Evolutionary conservation across 2,113 vertebrate genomes (phyloP).

Genomic region (Lophochroa leadbeateri): DNA sequence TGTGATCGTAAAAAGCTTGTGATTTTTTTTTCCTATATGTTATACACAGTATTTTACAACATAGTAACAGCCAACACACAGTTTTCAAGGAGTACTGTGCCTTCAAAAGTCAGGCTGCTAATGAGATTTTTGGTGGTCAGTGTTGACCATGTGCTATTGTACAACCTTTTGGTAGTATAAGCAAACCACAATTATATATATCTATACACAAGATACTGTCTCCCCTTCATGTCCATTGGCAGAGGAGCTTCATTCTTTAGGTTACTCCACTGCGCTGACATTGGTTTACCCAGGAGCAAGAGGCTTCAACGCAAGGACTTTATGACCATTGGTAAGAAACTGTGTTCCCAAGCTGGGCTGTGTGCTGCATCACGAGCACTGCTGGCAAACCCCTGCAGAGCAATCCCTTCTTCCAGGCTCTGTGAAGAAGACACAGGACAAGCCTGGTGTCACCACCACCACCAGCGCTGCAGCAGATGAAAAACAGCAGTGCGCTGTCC

Average conservation of each 20-base stretch:
- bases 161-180: neutral
- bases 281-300: neutral
- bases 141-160: neutral
- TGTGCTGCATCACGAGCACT: fast-evolving
- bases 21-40: neutral
- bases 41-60: neutral
- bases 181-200: neutral
- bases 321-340: neutral
- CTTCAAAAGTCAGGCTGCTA: neutral
- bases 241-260: neutral
- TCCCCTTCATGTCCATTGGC: neutral
- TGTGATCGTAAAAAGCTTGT: neutral
- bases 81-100: neutral
- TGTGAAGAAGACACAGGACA: neutral
- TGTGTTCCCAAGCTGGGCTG: neutral
- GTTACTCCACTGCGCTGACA: neutral
- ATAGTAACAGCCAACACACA: neutral
- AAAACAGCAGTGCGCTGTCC: fast-evolving
- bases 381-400: neutral
- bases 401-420: neutral
- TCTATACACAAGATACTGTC: neutral
- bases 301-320: neutral
- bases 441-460: neutral
- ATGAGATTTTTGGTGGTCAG: neutral
- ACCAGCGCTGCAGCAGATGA: fast-evolving